Evolutionary conservation across 2,797 vertebrate species (phyloP).

Genomic region (Atherinosoma microstoma): DNA sequence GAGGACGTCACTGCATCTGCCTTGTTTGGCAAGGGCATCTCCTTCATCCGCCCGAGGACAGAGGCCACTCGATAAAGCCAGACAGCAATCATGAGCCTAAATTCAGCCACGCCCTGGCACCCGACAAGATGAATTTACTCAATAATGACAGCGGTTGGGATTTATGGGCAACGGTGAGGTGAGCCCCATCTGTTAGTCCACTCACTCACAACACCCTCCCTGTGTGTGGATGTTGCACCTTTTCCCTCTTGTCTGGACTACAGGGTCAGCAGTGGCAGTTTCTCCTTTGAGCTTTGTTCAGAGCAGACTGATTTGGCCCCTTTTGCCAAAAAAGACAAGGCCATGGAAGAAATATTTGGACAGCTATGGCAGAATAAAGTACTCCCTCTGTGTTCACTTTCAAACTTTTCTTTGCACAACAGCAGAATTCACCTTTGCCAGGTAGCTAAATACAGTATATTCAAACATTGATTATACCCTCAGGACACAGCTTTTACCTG

Average conservation of each 20-base stretch:
- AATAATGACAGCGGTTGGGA: slow-evolving; percentile 68
- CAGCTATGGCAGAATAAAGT: slow-evolving; percentile 24
- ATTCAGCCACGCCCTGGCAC: slow-evolving; percentile 58
- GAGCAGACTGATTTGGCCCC: slow-evolving; percentile 18
- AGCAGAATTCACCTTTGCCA: slow-evolving; percentile 12
- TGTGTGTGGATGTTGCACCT: slow-evolving; percentile 38
- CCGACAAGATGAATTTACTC: slow-evolving; percentile 70
- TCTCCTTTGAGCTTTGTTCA: slow-evolving; percentile 25
- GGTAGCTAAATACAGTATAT: slow-evolving; percentile 32
- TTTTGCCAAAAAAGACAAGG: slow-evolving; percentile 37
- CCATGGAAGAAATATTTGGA: slow-evolving; percentile 36
- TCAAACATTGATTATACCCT: slow-evolving; percentile 41
- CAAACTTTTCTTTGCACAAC: slow-evolving; percentile 21
- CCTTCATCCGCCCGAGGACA: slow-evolving; percentile 33
- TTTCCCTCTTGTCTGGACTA: slow-evolving; percentile 26
- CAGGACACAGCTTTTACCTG: slow-evolving; percentile 33
- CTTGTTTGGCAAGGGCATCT: slow-evolving; percentile 65
- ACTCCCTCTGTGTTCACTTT: slow-evolving; percentile 9
- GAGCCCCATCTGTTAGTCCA: slow-evolving; percentile 51
- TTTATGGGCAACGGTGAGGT: slow-evolving; percentile 50
- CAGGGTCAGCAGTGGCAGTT: slow-evolving; percentile 21
- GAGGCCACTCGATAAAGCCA: slow-evolving; percentile 61
- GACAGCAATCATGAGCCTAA: slow-evolving; percentile 59
- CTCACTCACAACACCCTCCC: slow-evolving; percentile 29
- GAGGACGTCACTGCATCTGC: slow-evolving; percentile 39